These are phyloP conservation scores for Zaprionus vittiger DNA, from an alignment of 1,140 invertebrate genomes.

Conservation along the genomic window DNA sequence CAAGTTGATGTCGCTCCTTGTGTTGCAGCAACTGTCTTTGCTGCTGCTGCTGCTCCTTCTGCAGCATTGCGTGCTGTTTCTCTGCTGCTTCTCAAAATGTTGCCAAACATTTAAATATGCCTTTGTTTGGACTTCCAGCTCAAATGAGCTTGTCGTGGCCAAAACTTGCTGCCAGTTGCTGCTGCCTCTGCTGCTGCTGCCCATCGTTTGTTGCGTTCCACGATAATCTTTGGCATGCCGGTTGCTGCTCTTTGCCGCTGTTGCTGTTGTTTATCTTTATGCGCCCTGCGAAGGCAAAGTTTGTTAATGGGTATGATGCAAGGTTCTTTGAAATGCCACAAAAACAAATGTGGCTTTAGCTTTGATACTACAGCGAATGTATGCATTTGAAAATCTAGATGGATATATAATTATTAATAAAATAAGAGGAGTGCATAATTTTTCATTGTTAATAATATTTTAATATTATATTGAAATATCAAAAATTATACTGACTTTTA, in stretches of 20 bases:
- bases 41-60: conserved; percentile 31
- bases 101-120: conserved; percentile 79
- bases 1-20: conserved; percentile 29
- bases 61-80: conserved; percentile 38
- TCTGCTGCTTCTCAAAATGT: conserved; percentile 43
- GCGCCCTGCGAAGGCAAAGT: conserved; percentile 9
- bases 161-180: conserved; percentile 45
- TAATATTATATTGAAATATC: too few species aligned
- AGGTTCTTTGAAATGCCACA: not conserved
- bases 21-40: conserved; percentile 19
- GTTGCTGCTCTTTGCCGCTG: conserved; percentile 6
- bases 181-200: not conserved
- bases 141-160: conserved; percentile 58
- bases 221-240: conserved; percentile 52
- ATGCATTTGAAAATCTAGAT: not conserved
- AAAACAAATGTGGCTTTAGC: not conserved
- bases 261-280: conserved; percentile 21
- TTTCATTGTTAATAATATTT: too few species aligned
- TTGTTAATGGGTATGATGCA: conserved; percentile 7
- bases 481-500: too few species aligned
- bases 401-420: not conserved
- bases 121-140: conserved; percentile 73
- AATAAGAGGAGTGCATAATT: too few species aligned
- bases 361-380: not conserved
- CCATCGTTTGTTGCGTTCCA: conserved; percentile 30